phyloP scores from a whole-genome alignment of 2,113 vertebrate genomes.

The Ochotona princeps region DNA sequence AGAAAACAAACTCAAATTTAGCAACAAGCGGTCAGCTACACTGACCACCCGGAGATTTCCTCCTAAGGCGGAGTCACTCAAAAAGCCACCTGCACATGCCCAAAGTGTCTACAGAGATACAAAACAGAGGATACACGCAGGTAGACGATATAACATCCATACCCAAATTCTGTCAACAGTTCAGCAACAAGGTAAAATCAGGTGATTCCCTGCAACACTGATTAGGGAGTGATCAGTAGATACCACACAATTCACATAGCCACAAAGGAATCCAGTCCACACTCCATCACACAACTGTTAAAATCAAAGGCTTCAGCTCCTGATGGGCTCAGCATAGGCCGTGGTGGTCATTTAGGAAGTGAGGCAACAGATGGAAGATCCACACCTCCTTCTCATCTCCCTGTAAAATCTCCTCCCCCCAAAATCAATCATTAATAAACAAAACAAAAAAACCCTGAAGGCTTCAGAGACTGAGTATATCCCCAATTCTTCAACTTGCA shows the following conservation, averaged over 20 bases:
- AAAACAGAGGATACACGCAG: neutral
- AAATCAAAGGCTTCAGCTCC: neutral
- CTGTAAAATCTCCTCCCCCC: too few relatives aligned
- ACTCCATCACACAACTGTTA: neutral
- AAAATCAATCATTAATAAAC: too few relatives aligned
- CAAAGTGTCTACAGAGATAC: neutral
- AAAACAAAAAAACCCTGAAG: neutral
- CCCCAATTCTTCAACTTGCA: conserved; percentile 9
- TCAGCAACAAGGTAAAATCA: conserved; percentile 18
- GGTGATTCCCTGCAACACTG: neutral
- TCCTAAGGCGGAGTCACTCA: neutral
- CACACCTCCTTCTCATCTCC: too few relatives aligned
- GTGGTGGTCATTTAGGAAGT: too few relatives aligned
- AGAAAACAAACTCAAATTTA: conserved; percentile 44
- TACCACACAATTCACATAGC: neutral
- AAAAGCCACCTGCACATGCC: neutral
- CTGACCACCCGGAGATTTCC: neutral
- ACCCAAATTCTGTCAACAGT: neutral
- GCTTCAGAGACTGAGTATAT: neutral
- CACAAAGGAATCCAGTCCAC: neutral
- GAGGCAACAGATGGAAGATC: too few relatives aligned
- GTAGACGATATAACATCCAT: neutral
- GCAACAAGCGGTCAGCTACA: neutral
- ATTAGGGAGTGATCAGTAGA: neutral
- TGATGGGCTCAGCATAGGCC: too few relatives aligned